Base-by-base conservation (phyloP, 2,888 invertebrate species). In the Caenorhabditis japonica region DNA sequence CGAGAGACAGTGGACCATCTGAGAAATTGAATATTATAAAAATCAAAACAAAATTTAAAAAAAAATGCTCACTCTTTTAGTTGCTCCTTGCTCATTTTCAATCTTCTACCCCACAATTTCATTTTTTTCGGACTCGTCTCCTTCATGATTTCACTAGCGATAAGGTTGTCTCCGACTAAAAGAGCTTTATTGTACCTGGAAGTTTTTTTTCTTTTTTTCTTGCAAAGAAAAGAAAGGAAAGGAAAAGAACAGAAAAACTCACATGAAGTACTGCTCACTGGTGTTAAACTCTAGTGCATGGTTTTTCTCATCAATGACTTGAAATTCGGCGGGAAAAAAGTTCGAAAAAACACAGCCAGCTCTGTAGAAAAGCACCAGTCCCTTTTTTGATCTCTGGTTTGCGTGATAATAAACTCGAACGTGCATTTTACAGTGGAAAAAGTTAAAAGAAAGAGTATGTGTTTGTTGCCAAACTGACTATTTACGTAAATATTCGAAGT, bases 251-350 rank as follows among this genome's bases (percentile, higher is more conserved):
- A 23, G 15, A 27, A 17, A 43, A 47, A 46, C 58, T 53, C 10
- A 68, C 68, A 68, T 68, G 19, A 68, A 68, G 46, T 59, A 68
- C 25, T 68, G 68, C 25, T 68, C 68, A 52, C 59, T 59, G 19
- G 52, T 59, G 10, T 15, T 46, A 27, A 68, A 68, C 0, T 34
- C 27, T n/a, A 52, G 12, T 5, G 10, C n/a, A 21, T 47, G 55
- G 13, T 41, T 23, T 15, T 23, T 13, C 5, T 39, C n/a, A 33
- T 39, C 19, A 33, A 34, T 39, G 3, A 41, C 59, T 3, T 12
- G 17, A 17, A 68, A 68, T 7, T 44, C 27, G 12, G 52, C 23
- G 2, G 68, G 59, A 33, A 59, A 36, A 15, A 68, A 59, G 23
- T 59, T 68, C 0, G 59, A 68, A 33, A 68, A 68, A 3, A 47